A percentile compares a stretch with the other conserved stretches of the same genome.
Evolutionary conservation across 2,797 vertebrate genomes (phyloP).

Genomic region (Cottoperca gobio): DNA sequence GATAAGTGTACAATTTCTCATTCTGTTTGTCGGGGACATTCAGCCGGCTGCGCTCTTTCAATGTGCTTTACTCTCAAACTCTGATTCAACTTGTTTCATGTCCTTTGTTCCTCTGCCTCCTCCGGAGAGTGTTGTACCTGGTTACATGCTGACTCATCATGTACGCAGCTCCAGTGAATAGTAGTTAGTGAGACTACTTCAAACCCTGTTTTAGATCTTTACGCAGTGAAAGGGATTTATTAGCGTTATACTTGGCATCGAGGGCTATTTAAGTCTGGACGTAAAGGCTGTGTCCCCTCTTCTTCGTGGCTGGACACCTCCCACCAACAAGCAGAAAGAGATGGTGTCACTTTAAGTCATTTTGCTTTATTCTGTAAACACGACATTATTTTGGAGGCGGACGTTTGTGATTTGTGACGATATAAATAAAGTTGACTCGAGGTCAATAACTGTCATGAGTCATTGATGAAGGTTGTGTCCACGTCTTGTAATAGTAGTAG

Average conservation of each 20-base stretch:
- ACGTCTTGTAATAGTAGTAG: not conserved
- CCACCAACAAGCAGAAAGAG: not conserved
- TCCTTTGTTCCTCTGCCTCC: constrained; percentile 55
- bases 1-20: constrained; percentile 27
- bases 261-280: constrained; percentile 1
- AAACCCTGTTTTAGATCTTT: not conserved
- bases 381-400: not conserved
- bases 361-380: not conserved
- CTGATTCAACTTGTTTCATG: constrained; percentile 46
- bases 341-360: not conserved
- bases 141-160: constrained; percentile 50
- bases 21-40: constrained; percentile 26
- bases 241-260: not conserved
- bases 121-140: constrained; percentile 25
- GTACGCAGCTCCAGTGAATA: constrained; percentile 7
- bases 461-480: not conserved
- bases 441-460: constrained; percentile 2
- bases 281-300: constrained; percentile 4
- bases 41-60: constrained; percentile 19
- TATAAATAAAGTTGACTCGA: not conserved
- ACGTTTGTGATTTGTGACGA: not conserved
- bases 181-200: not conserved
- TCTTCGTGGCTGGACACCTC: not conserved
- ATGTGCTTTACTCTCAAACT: constrained; percentile 19
- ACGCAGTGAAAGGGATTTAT: not conserved